Evolutionary conservation across 2,797 vertebrate species (phyloP).

Genomic region (Oreortyx pictus): DNA sequence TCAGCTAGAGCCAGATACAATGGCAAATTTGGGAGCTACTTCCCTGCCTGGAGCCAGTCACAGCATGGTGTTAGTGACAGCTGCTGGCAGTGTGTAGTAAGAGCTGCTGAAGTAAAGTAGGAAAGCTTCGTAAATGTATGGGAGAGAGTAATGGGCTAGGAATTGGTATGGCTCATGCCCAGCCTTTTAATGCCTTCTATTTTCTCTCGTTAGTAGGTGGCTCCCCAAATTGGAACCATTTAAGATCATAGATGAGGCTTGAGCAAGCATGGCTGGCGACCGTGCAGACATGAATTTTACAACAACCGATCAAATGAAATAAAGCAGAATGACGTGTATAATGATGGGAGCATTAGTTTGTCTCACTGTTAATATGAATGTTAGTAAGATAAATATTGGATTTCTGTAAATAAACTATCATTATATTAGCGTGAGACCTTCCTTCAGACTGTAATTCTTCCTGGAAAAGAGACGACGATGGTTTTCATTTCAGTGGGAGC

Average conservation of each 20-base stretch:
- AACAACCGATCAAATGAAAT: conserved; percentile 23
- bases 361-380: conserved; percentile 29
- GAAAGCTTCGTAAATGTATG: not conserved
- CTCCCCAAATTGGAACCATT: conserved; percentile 20
- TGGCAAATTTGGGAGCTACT: not conserved
- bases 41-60: not conserved
- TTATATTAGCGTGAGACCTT: conserved; percentile 24
- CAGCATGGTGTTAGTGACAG: not conserved
- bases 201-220: conserved; percentile 7
- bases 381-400: conserved; percentile 58
- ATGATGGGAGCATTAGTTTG: conserved; percentile 37
- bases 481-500: conserved; percentile 11
- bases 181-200: conserved; percentile 33
- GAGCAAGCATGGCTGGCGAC: conserved; percentile 6
- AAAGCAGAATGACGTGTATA: conserved; percentile 44
- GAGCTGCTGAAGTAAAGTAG: not conserved
- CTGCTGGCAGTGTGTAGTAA: not conserved
- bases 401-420: conserved; percentile 52
- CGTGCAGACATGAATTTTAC: conserved; percentile 24
- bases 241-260: conserved; percentile 36
- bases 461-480: not conserved
- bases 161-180: conserved; percentile 2
- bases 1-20: not conserved
- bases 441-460: conserved; percentile 46
- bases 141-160: not conserved